A percentile compares a stretch with the other conserved stretches of the same genome.
Conservation (phyloP, 2,888 invertebrate species). For the Strigamia maritima region DNA sequence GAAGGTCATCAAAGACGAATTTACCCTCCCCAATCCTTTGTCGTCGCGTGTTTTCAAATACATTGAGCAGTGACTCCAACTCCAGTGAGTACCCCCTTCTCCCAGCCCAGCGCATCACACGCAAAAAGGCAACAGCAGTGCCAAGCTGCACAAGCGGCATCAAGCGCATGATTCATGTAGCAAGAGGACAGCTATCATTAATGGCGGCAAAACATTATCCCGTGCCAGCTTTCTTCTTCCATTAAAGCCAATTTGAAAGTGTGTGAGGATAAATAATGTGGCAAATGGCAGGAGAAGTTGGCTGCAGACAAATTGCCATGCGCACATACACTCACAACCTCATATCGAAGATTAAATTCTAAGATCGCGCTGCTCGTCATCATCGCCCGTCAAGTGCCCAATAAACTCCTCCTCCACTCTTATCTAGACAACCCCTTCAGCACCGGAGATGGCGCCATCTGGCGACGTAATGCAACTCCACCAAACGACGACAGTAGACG, state of each 20-base stretch:
- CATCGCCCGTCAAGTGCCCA: slow-evolving; percentile 29
- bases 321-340: slow-evolving; percentile 24
- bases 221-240: slow-evolving; percentile 24
- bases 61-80: background rate
- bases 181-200: slow-evolving; percentile 19
- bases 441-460: slow-evolving; percentile 29
- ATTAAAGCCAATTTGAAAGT: slow-evolving; percentile 27
- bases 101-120: background rate
- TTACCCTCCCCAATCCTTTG: slow-evolving; percentile 13
- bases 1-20: background rate
- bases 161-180: slow-evolving; percentile 15
- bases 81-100: background rate
- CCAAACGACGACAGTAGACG: background rate
- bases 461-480: slow-evolving; percentile 14
- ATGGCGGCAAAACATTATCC: slow-evolving; percentile 29
- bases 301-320: slow-evolving; percentile 27
- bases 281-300: slow-evolving; percentile 29
- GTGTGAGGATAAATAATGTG: slow-evolving; percentile 24
- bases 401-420: slow-evolving; percentile 21
- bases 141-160: background rate
- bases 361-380: slow-evolving; percentile 29
- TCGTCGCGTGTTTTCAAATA: background rate
- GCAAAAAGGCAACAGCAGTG: slow-evolving; percentile 1
- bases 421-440: slow-evolving; percentile 27
- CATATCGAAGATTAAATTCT: slow-evolving; percentile 29